These are phyloP conservation scores for Bergia sp. DNA, from an alignment of 92 coral and sea anemone species.

Conservation along the genomic window DNA sequence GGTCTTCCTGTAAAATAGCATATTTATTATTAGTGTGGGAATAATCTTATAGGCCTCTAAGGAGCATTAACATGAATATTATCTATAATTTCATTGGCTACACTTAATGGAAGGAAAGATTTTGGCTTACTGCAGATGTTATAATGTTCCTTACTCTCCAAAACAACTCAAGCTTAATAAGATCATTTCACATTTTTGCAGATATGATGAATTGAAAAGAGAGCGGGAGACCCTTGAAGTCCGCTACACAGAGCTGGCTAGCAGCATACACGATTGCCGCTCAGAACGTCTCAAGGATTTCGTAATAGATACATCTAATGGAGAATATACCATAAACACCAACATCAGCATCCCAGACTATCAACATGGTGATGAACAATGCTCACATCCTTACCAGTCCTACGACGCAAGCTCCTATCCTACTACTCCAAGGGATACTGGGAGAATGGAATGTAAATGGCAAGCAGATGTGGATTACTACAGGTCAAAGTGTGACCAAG, in stretches of 20 bases:
- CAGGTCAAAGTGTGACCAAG: constrained; percentile 80
- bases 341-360: constrained; percentile 25
- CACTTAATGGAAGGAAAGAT: too few relatives aligned
- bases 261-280: constrained; percentile 37
- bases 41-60: too few relatives aligned
- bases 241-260: constrained; percentile 37
- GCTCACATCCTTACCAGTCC: constrained; percentile 18
- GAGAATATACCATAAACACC: constrained; percentile 34
- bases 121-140: too few relatives aligned
- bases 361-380: constrained; percentile 22
- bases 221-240: constrained; percentile 40
- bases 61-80: too few relatives aligned
- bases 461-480: constrained; percentile 74
- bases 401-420: constrained; percentile 32
- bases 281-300: constrained; percentile 37
- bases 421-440: constrained; percentile 22
- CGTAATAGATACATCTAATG: constrained; percentile 41
- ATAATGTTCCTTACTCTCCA: not conserved
- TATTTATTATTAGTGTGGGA: too few relatives aligned
- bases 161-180: not conserved
- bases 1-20: too few relatives aligned
- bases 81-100: too few relatives aligned
- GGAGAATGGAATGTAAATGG: constrained; percentile 41
- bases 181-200: not conserved
- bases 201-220: constrained; percentile 66